Evolutionary conservation across 2,113 vertebrate species (phyloP), one percentile per base, ranked within the genome.

Genomic region (Colossoma macropomum): DNA sequence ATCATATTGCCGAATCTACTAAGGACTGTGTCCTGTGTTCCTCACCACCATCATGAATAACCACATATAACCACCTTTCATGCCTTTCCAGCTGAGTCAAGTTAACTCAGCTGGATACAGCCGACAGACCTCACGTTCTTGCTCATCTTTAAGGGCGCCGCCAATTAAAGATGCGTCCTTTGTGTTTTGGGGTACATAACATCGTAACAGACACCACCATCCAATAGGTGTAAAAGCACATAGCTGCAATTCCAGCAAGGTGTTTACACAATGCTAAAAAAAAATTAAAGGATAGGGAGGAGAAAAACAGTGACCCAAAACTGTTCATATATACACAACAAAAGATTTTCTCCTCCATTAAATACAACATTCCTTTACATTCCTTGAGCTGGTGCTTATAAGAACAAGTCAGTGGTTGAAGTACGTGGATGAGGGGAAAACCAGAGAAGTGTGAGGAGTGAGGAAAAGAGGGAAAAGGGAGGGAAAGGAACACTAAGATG

Each of bases 301-400:
- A n/a, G 23, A 19, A 75, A 70, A 81, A 70, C 73, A 75, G 23
- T 60, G 21, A 68, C 73, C 82, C 79, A 71, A 75, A 84, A 81
- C 78, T 62, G 82, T 69, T 84, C 75, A 78, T 84, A 81, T 81
- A 80, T 80, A 86, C 59, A 86, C 15, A 82, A 54, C 59, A 71
- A 80, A 52, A 59, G 52, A 4, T 23, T 27, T 80, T 68, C 69
- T 74, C 52, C 41, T 80, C 79, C 70, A 23, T 85, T 84, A 87
- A 87, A 79, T 82, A 87, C 84, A 87, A 79, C 86, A 75, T 78
- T 75, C 83, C 68, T 75, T 82, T 87, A 87, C 86, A 87, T 85
- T 87, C 86, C 77, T 82, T 85, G 79, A 85, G 86, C 86, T 87
- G 86, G 86, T 87, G 86, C 52, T 16, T 78, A 34, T 74, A 56